Conservation (phyloP, 2,797 vertebrate species). For the Enteromius unitaeniatus region DNA sequence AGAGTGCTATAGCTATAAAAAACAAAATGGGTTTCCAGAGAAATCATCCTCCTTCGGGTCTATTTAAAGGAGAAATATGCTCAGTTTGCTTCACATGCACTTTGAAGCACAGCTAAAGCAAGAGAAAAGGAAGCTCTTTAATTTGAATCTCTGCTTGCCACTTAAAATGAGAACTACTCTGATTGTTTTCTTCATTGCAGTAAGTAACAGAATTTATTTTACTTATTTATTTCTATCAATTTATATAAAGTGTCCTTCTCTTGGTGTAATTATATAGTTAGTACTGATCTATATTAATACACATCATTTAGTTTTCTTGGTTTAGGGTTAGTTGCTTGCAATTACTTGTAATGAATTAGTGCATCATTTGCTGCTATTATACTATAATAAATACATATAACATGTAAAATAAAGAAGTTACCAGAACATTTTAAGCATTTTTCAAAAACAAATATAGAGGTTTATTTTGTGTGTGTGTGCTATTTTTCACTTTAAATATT, state of each 20-base stretch:
- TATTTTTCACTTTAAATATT: neutral
- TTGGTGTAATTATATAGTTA: neutral
- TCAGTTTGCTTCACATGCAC: neutral
- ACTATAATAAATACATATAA: neutral
- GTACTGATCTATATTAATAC: neutral
- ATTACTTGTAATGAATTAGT: neutral
- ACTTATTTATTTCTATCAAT: too few species aligned
- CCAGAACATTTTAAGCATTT: neutral
- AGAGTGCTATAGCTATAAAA: neutral
- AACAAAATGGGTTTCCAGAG: neutral
- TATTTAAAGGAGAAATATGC: neutral
- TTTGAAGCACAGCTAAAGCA: neutral
- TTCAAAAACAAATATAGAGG: neutral
- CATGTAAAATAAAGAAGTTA: neutral
- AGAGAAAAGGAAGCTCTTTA: neutral
- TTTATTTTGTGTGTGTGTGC: neutral
- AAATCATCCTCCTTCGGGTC: neutral
- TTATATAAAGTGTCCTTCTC: neutral
- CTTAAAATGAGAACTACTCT: conserved; percentile 5
- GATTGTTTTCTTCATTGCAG: conserved; percentile 4
- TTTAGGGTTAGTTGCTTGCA: neutral
- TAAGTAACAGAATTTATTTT: neutral
- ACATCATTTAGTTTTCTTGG: neutral
- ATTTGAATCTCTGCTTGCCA: neutral
- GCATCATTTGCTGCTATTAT: neutral